phyloP scores from a whole-genome alignment of 1,140 invertebrate species.

The Melitaea cinxia region DNA sequence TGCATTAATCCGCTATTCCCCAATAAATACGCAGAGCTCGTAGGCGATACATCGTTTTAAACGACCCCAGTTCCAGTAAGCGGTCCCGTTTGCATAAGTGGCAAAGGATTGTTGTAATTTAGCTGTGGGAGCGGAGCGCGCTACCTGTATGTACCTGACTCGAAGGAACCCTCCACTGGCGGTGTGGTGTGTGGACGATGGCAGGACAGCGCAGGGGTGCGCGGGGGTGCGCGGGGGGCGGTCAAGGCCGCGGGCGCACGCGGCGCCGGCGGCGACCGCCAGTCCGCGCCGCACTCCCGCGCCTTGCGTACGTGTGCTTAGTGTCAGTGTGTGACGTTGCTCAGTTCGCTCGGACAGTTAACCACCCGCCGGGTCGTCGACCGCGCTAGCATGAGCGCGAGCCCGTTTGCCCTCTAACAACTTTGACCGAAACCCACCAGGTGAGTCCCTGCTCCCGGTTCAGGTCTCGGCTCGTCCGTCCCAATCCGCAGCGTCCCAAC shows the following conservation, averaged over 20 bases:
- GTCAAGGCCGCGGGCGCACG: slow-evolving; percentile 70
- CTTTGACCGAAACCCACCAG: slow-evolving; percentile 57
- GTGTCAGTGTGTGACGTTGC: slow-evolving; percentile 53
- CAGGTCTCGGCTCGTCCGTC: no score
- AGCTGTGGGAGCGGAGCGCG: background rate
- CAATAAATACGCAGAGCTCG: no score
- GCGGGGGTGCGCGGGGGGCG: slow-evolving; percentile 39
- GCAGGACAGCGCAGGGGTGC: background rate
- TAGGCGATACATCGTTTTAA: background rate
- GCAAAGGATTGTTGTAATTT: background rate
- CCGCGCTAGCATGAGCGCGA: slow-evolving; percentile 68
- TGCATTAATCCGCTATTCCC: no score
- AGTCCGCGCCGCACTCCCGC: slow-evolving; percentile 49
- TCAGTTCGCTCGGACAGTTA: slow-evolving; percentile 53
- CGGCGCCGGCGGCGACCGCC: slow-evolving; percentile 38
- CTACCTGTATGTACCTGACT: slow-evolving; percentile 15
- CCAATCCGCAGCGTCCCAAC: background rate
- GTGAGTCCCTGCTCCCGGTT: slow-evolving; percentile 47
- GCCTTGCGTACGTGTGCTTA: slow-evolving; percentile 27
- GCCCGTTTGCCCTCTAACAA: slow-evolving; percentile 44
- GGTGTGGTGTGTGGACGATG: background rate
- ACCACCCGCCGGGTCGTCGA: slow-evolving; percentile 62
- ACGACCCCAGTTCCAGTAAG: background rate
- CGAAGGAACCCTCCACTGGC: background rate
- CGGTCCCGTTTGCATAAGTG: background rate